Conservation (phyloP, 2,888 invertebrate species). For the Therioaphis trifolii region DNA sequence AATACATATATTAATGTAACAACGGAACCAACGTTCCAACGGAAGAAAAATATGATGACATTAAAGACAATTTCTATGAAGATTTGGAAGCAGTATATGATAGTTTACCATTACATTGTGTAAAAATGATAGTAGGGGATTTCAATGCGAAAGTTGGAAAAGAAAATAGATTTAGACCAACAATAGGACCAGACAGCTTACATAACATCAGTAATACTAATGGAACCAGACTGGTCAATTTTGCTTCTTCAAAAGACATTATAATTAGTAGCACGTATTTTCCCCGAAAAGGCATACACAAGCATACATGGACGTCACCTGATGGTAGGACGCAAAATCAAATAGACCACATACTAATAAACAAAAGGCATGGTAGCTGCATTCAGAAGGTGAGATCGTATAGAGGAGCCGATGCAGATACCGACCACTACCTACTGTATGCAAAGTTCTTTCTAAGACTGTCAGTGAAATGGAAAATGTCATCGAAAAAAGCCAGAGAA, state of each 20-base stretch:
- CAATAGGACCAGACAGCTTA: conserved; percentile 21
- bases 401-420: conserved; percentile 14
- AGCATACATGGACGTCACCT: background rate
- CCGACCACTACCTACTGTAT: no score
- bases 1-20: no score
- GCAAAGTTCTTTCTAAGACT: no score
- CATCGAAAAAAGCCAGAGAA: no score
- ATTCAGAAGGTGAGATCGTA: conserved; percentile 10
- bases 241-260: no score
- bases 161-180: conserved; percentile 14
- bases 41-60: conserved; percentile 25
- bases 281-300: conserved; percentile 23
- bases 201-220: background rate
- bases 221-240: conserved; percentile 3
- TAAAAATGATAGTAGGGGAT: conserved; percentile 45
- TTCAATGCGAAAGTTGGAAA: conserved; percentile 44
- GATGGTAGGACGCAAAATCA: conserved; percentile 14
- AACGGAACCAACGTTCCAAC: no score
- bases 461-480: no score
- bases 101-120: conserved; percentile 14
- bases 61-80: conserved; percentile 43
- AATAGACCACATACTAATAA: conserved; percentile 24
- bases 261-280: conserved; percentile 38
- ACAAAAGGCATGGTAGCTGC: background rate
- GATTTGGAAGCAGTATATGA: conserved; percentile 30